These are phyloP conservation scores for Eumaeus atala DNA, from an alignment of 1,140 invertebrate genomes.

Conservation along the genomic window DNA sequence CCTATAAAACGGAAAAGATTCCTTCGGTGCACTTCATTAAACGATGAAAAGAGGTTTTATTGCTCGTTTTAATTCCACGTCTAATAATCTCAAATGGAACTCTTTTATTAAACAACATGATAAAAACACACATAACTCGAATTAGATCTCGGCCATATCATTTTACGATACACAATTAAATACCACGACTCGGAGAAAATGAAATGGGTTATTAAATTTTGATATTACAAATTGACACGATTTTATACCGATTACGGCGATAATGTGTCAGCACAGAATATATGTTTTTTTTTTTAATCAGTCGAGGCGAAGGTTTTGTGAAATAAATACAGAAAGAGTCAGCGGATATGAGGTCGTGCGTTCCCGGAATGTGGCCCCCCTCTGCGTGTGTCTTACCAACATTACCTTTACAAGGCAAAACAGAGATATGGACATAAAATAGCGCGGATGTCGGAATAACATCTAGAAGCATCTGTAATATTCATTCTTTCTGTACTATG, in stretches of 20 bases:
- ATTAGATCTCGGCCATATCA: conserved; percentile 25
- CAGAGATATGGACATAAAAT: conserved; percentile 6
- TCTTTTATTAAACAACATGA: conserved; percentile 21
- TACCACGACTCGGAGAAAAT: conserved; percentile 23
- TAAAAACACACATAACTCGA: conserved; percentile 34
- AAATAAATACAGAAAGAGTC: conserved; percentile 9
- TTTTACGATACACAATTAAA: conserved; percentile 34
- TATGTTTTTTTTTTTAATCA: conserved; percentile 23
- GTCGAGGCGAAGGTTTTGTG: not conserved
- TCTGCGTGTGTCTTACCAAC: conserved; percentile 28
- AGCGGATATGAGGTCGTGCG: conserved; percentile 16
- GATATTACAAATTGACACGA: conserved; percentile 27
- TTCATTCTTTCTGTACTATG: too few relatives aligned
- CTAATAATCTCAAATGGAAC: conserved; percentile 26
- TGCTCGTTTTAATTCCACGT: conserved; percentile 32
- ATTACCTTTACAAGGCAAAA: conserved; percentile 14
- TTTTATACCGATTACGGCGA: conserved; percentile 23
- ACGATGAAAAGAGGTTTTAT: conserved; percentile 41
- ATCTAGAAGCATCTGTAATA: conserved; percentile 5
- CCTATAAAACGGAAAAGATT: conserved; percentile 40
- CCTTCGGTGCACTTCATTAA: conserved; percentile 50
- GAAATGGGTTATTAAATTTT: conserved; percentile 30
- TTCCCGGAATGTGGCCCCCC: conserved; percentile 24
- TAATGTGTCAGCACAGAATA: conserved; percentile 27
- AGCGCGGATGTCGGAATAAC: not conserved